A percentile compares a stretch with the other conserved stretches of the same genome.
phyloP scores from a whole-genome alignment of 2,888 invertebrate species.

The Andrena bucephala region DNA sequence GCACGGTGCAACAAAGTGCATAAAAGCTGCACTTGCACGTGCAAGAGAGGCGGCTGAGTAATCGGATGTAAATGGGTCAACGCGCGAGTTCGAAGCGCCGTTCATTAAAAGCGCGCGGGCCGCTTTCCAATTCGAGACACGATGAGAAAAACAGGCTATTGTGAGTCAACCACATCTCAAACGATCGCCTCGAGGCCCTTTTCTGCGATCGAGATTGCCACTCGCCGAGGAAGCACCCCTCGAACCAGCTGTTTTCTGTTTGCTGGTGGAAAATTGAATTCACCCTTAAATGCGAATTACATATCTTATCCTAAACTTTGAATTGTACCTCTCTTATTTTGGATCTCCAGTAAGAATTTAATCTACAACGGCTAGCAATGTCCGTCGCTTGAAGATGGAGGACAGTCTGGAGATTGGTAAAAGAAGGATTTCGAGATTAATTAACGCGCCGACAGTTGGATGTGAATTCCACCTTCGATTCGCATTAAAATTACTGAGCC shows the following conservation, averaged over 20 bases:
- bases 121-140: constrained; percentile 60
- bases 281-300: no score
- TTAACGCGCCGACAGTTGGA: background rate
- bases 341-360: no score
- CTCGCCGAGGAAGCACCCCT: background rate
- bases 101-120: constrained; percentile 51
- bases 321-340: no score
- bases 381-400: no score
- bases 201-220: constrained; percentile 25
- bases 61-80: constrained; percentile 58
- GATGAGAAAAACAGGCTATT: constrained; percentile 36
- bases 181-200: constrained; percentile 25
- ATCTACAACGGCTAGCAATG: no score
- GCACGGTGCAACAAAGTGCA: background rate
- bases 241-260: background rate
- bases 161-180: constrained; percentile 38
- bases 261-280: background rate
- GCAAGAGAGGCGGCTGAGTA: constrained; percentile 44
- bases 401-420: no score
- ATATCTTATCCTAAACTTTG: no score
- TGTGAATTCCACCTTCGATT: constrained; percentile 24
- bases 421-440: no score
- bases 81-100: constrained; percentile 54
- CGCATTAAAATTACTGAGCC: constrained; percentile 52
- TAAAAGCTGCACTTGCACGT: constrained; percentile 12